Evolutionary conservation across 2,797 vertebrate species (phyloP).

Genomic region (Paguma larvata): DNA sequence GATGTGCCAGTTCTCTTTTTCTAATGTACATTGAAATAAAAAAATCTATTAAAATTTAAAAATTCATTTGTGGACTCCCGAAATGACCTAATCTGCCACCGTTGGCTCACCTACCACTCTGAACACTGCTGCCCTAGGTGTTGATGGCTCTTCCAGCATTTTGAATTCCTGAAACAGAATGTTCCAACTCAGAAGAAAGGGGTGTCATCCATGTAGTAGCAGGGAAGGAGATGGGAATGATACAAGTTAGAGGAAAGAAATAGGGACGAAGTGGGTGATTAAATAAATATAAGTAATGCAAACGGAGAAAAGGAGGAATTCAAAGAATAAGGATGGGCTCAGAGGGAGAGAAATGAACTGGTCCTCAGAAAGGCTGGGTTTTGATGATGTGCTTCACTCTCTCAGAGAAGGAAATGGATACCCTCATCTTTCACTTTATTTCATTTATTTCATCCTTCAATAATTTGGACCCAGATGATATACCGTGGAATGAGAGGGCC

Average conservation of each 20-base stretch:
- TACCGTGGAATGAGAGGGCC: not conserved
- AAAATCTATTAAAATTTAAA: conserved; percentile 50
- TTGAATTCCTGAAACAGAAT: not conserved
- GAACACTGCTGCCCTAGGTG: not conserved
- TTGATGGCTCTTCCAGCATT: not conserved
- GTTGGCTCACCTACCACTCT: not conserved
- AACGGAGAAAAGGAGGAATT: not conserved
- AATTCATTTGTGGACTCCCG: not conserved
- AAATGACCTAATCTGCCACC: not conserved
- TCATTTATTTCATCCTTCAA: not conserved
- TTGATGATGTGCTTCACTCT: not conserved
- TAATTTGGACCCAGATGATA: conserved; percentile 13
- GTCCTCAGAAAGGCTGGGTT: not conserved
- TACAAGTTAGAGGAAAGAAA: not conserved
- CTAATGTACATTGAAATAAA: not conserved
- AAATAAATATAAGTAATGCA: not conserved
- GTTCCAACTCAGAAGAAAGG: not conserved
- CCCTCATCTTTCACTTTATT: not conserved
- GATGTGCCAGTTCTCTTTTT: conserved; percentile 9
- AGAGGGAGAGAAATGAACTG: not conserved
- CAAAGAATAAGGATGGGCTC: not conserved
- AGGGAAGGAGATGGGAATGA: not conserved
- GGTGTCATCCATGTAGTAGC: not conserved
- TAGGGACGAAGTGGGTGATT: not conserved
- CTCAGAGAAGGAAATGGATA: not conserved